Base-by-base conservation (phyloP, 2,113 vertebrate genomes). In the Ophiodon elongatus region DNA sequence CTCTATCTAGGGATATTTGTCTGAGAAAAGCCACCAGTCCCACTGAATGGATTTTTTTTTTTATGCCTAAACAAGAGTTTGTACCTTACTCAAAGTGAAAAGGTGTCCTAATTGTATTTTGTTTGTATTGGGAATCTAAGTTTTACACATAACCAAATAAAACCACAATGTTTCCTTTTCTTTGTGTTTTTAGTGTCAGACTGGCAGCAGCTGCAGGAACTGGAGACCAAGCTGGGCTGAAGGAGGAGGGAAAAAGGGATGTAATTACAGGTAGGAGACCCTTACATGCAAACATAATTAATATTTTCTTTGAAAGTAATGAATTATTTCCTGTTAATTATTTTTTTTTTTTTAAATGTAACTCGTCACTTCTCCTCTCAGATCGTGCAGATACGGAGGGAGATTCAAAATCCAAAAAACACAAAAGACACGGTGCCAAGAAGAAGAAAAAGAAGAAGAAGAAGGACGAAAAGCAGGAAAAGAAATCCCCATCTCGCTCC, bases 361-460 rank as follows among this genome's bases (percentile, higher is more conserved):
- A 45, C 14, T 25, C 1, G 3, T 80, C 9, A 54, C 13, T 69
- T 74, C 29, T 81, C 54, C n/a, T 72, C 21, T 74, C 33, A 93
- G 90, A 91, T 89, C 72, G 71, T 29, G 43, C 52, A 35, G 92
- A 91, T 19, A 80, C 56, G 4, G 93, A 95, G 14, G 93, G 76
- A 43, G 95, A 95, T 62, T 50, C 79, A 41, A 96, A 95, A 89
- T 91, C 91, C 25, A 96, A 94, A 89, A 96, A 95, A 85, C 91
- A 94, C 80, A 96, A 95, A 92, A 94, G 82, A 73, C 95, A 94
- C 66, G 77, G 87, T 39, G 89, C 89, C 8, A 96, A 96, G 79
- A 96, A 96, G 89, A 96, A 96, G 87, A 96, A 94, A 63, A 96
- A 96, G 85, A 95, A 94, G 76, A 94, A 9, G 73, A 94, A 91